Percentiles rank a stretch among this genome's conserved stretches.
Evolutionary conservation across 2,888 invertebrate genomes (phyloP).

Genomic region (Nymphalis urticae): DNA sequence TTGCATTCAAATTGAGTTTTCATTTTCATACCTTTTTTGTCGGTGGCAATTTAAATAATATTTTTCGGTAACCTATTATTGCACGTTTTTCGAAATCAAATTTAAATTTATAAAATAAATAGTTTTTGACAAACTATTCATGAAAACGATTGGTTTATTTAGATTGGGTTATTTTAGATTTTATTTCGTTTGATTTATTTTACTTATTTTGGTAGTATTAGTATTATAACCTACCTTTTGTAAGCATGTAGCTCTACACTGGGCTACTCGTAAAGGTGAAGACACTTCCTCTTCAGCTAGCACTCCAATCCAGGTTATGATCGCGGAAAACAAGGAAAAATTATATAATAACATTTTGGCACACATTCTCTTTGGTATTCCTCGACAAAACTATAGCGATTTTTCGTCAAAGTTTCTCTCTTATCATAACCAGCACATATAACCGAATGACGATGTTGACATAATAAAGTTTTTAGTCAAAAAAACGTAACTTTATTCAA

Average conservation of each 20-base stretch:
- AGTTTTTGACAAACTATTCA: too few relatives aligned
- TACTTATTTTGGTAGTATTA: not conserved
- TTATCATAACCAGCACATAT: constrained; percentile 75
- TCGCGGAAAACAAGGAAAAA: constrained; percentile 72
- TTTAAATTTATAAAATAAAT: too few relatives aligned
- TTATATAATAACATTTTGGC: constrained; percentile 81
- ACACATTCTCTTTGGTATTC: constrained; percentile 80
- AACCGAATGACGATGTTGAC: constrained; percentile 53
- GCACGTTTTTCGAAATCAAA: too few relatives aligned
- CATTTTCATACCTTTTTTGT: constrained; percentile 17
- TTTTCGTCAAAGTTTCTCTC: constrained; percentile 59
- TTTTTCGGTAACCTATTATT: not conserved
- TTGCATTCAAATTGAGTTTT: constrained; percentile 32
- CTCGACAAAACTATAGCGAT: constrained; percentile 53
- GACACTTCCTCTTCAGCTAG: constrained; percentile 85
- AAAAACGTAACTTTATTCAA: constrained; percentile 47
- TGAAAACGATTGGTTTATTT: too few relatives aligned
- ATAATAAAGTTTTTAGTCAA: constrained; percentile 63
- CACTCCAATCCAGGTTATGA: constrained; percentile 77
- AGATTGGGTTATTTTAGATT: too few relatives aligned
- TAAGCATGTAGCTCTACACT: constrained; percentile 87
- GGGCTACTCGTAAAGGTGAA: constrained; percentile 86
- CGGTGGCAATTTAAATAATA: not conserved
- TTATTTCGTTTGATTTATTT: too few relatives aligned
- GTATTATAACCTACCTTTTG: constrained; percentile 80